Conservation (phyloP, 2,113 vertebrate species). For the Aegotheles bennettii region DNA sequence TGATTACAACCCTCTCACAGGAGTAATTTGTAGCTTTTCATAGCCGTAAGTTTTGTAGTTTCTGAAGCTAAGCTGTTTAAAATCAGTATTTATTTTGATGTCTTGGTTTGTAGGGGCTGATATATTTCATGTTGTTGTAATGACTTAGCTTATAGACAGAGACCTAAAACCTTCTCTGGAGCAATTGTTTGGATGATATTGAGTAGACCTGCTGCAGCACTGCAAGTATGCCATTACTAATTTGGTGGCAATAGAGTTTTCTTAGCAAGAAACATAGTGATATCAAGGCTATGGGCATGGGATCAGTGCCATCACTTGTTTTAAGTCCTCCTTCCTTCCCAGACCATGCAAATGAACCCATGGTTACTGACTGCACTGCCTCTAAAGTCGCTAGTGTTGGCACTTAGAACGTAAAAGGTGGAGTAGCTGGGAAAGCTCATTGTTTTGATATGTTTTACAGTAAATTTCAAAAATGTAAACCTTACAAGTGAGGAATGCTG, state of each 20-base stretch:
- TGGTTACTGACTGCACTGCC: neutral
- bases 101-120: neutral
- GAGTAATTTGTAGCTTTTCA: constrained; percentile 32
- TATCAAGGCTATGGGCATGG: neutral
- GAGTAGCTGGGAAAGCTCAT: neutral
- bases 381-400: neutral
- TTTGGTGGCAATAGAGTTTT: constrained; percentile 8
- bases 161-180: constrained; percentile 51
- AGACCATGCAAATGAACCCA: neutral
- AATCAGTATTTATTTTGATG: neutral
- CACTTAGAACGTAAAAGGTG: neutral
- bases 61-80: constrained; percentile 35
- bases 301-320: neutral
- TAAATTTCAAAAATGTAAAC: neutral
- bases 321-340: neutral
- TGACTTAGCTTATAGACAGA: constrained; percentile 27
- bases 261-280: neutral
- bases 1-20: neutral
- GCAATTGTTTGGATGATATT: neutral
- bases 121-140: constrained; percentile 40
- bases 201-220: constrained; percentile 26
- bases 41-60: neutral
- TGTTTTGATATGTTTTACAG: neutral
- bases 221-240: neutral
- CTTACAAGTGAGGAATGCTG: neutral